Conservation (phyloP, 2,888 invertebrate species). For the Calameuta pallipes region DNA sequence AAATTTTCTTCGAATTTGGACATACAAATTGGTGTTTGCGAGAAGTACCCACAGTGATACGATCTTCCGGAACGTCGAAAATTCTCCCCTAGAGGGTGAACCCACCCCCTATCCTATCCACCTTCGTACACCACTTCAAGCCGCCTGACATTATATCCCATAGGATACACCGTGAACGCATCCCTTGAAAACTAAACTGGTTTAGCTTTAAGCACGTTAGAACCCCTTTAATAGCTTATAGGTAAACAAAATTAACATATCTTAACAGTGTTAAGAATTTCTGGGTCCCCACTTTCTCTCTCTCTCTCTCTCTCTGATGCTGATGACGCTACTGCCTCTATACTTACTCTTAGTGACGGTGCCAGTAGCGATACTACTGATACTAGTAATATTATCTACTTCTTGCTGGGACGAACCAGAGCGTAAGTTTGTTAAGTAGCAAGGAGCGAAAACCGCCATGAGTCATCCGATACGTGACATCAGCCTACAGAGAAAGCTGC, state of each 20-base stretch:
- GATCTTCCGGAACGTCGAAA: constrained; percentile 23
- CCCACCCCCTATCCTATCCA: constrained; percentile 15
- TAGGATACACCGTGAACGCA: constrained; percentile 56
- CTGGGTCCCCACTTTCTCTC: constrained; percentile 40
- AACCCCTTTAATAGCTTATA: constrained; percentile 66
- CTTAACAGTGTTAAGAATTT: constrained; percentile 67
- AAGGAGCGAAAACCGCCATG: constrained; percentile 60
- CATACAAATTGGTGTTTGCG: constrained; percentile 8
- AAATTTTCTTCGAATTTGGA: constrained; percentile 27
- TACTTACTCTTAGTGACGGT: background rate
- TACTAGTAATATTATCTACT: background rate
- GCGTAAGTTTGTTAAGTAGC: constrained; percentile 65
- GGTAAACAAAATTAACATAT: constrained; percentile 67
- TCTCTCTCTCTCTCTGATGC: background rate
- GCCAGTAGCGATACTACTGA: constrained; percentile 6
- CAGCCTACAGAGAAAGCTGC: constrained; percentile 21
- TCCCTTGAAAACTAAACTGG: constrained; percentile 65
- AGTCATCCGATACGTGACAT: constrained; percentile 60
- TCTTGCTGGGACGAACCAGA: constrained; percentile 24
- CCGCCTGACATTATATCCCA: constrained; percentile 40
- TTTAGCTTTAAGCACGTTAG: constrained; percentile 66
- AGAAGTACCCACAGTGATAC: constrained; percentile 22
- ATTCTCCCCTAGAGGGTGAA: constrained; percentile 23
- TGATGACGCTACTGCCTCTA: background rate
- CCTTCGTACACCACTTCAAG: constrained; percentile 16